Evolutionary conservation across 2,888 invertebrate species (phyloP), one percentile per base, ranked within the genome.

Genomic region (Napeogenes sylphis): DNA sequence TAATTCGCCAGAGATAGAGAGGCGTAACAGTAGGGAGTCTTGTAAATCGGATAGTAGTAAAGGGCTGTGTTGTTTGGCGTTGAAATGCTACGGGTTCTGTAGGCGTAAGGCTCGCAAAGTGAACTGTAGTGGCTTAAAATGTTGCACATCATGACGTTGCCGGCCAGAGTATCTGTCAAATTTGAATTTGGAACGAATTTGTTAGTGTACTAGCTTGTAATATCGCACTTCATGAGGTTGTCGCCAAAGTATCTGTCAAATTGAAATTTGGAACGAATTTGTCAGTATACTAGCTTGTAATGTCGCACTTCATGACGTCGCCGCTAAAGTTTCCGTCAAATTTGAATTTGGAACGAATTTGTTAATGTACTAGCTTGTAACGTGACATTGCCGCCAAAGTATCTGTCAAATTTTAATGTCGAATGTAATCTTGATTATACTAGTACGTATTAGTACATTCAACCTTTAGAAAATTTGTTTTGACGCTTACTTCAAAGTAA

Each of bases 41-140:
- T 87, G 87, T 67, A 85, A 82, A 62, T 88, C 90, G 55, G 84
- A 82, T 60, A 75, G 68, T 38, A 84, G 83, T 73, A 80, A 74
- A 46, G 84, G 87, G 8, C 72, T 87, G 59, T 87, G 89, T 70
- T 89, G 89, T 74, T 70, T 88, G 54, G 87, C 85, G 63, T 68
- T 89, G 62, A 87, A 90, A 61, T 90, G 90, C 67, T 85, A 85
- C 65, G 87, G 90, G 69, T 85, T 90, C 65, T 89, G 89, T 82
- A 77, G 87, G 70, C 71, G 81, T 61, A 78, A 81, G 55, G 86
- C 83, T 70, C 72, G 82, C 47, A 82, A 77, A 70, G 83, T 85
- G 2, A 80, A 79, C 45, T 85, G 87, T 77, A 79, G 78, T 71
- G 75, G 83, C 75, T 79, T 85, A 42, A 76, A 79, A 46, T 83